Conservation (phyloP, 2,113 vertebrate genomes). For the Falco punctatus region DNA sequence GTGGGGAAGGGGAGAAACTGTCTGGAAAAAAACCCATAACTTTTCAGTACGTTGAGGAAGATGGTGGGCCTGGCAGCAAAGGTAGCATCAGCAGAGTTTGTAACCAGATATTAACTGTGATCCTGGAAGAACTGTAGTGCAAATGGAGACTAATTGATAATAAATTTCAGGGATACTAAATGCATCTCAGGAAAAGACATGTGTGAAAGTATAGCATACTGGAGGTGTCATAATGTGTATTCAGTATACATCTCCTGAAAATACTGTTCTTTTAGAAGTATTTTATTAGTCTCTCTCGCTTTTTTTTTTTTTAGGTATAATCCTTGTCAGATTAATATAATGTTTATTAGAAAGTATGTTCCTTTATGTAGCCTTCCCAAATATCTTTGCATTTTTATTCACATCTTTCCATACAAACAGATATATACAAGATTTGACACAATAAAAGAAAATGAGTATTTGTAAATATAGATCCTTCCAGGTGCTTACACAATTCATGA, state of each 20-base stretch:
- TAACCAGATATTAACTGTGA: neutral
- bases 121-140: neutral
- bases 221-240: neutral
- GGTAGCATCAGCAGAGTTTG: neutral
- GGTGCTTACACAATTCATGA: neutral
- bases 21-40: fast-evolving
- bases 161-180: neutral
- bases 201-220: neutral
- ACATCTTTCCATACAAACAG: neutral
- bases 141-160: constrained; percentile 3
- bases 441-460: neutral
- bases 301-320: neutral
- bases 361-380: neutral
- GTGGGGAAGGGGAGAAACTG: neutral
- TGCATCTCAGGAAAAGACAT: neutral
- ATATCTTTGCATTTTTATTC: neutral
- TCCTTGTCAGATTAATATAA: neutral
- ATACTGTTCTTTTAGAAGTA: neutral
- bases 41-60: neutral
- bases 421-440: neutral
- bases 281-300: neutral
- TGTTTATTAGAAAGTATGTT: neutral
- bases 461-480: neutral
- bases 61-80: neutral
- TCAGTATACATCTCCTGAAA: neutral